Percentiles rank a stretch among this genome's conserved stretches.
These are phyloP conservation scores for Apodemus agrarius DNA, from an alignment of 2,797 vertebrate genomes.

Conservation along the genomic window DNA sequence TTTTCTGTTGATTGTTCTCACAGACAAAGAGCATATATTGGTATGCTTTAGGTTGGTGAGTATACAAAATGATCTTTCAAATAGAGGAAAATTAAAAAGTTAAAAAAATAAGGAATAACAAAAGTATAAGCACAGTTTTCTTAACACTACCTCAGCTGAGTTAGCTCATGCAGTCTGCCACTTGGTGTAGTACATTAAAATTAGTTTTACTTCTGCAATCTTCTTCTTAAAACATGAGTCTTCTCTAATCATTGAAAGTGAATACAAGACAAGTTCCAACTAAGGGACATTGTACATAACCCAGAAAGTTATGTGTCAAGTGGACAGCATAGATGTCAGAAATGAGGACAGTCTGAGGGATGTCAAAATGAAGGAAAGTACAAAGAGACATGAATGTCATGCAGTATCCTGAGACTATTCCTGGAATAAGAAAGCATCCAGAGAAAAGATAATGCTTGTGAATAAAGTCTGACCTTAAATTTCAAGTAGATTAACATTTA, in stretches of 20 bases:
- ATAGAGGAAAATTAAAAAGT: neutral
- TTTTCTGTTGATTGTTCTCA: neutral
- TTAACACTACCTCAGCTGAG: neutral
- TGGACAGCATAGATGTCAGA: rapidly evolving
- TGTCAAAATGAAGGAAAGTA: neutral
- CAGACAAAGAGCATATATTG: neutral
- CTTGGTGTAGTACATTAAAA: neutral
- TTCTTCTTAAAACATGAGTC: neutral
- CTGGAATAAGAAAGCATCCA: neutral
- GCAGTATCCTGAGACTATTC: neutral
- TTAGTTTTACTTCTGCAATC: neutral
- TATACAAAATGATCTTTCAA: neutral
- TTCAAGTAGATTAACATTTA: neutral
- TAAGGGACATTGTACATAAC: neutral
- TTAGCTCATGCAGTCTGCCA: neutral
- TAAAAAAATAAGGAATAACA: neutral
- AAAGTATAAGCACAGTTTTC: neutral
- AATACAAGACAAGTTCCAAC: neutral
- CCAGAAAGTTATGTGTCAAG: neutral
- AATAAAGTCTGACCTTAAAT: neutral
- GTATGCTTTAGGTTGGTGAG: neutral
- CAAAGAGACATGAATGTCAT: neutral
- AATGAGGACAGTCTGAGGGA: neutral
- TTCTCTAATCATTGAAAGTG: neutral
- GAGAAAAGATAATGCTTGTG: neutral